Percentiles rank a stretch among this genome's conserved stretches.
Evolutionary conservation across 2,888 invertebrate genomes (phyloP).

Genomic region (Crematogaster levior): DNA sequence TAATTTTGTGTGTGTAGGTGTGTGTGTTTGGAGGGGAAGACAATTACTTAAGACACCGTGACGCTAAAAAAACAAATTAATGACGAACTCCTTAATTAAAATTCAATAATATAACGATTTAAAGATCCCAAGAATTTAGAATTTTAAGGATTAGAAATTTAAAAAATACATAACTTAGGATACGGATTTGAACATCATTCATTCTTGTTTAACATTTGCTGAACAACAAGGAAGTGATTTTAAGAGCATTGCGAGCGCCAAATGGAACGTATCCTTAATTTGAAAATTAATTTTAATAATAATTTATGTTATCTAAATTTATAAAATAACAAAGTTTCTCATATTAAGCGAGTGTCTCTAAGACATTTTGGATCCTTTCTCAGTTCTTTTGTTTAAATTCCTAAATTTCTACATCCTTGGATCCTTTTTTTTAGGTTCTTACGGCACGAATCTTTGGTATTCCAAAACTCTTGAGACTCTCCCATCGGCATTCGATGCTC

Average conservation of each 20-base stretch:
- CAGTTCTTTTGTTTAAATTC: background rate
- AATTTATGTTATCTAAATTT: background rate
- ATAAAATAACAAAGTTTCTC: no score
- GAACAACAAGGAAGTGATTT: no score
- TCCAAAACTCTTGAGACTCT: constrained; percentile 5
- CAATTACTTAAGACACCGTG: background rate
- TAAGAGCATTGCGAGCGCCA: no score
- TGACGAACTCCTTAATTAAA: background rate
- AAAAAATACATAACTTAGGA: background rate
- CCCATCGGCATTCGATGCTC: constrained; percentile 21
- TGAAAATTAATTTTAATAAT: background rate
- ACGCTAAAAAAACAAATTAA: background rate
- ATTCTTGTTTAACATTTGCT: no score
- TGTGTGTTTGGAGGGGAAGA: background rate
- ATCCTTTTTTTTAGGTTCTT: constrained; percentile 27
- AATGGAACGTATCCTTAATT: no score
- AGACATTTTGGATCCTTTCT: background rate
- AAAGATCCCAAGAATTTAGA: background rate
- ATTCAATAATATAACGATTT: background rate
- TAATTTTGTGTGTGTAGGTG: no score
- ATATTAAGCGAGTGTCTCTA: no score
- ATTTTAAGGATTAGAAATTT: no score
- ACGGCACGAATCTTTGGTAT: constrained; percentile 21
- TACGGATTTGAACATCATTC: no score
- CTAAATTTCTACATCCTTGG: background rate